A percentile compares a stretch with the other conserved stretches of the same genome.
Conservation (phyloP, 1,140 invertebrate species). For the Microplitis demolitor region DNA sequence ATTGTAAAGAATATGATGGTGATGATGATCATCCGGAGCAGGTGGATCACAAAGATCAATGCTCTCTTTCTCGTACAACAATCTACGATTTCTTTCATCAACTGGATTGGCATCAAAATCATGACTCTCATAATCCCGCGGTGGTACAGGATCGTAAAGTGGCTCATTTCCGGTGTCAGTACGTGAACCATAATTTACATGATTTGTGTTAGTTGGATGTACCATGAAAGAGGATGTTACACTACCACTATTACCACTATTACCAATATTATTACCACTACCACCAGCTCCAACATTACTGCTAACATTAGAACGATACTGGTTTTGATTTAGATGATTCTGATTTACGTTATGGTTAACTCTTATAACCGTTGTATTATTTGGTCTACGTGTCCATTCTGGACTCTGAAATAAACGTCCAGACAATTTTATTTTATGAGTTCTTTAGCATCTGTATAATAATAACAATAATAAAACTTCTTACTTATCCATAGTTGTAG, state of each 20-base stretch:
- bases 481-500: neutral
- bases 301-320: slow-evolving; percentile 34
- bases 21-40: neutral
- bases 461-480: too few relatives aligned
- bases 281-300: slow-evolving; percentile 1
- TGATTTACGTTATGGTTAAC: slow-evolving; percentile 47
- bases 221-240: too few relatives aligned
- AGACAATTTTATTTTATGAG: neutral
- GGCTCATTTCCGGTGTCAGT: slow-evolving; percentile 53
- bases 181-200: slow-evolving; percentile 39
- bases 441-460: neutral
- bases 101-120: slow-evolving; percentile 58
- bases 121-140: slow-evolving; percentile 56
- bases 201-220: slow-evolving; percentile 31
- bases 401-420: slow-evolving; percentile 35
- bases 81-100: slow-evolving; percentile 52
- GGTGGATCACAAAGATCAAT: slow-evolving; percentile 41
- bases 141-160: slow-evolving; percentile 56
- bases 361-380: slow-evolving; percentile 58
- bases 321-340: slow-evolving; percentile 37
- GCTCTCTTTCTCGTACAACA: slow-evolving; percentile 50
- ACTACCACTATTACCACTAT: neutral
- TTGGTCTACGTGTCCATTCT: slow-evolving; percentile 56
- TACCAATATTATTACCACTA: neutral
- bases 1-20: slow-evolving; percentile 34